Conservation (phyloP, 2,113 vertebrate species). For the Bos taurus region ARS-UCD2.0 NC_037335.1:96286501-96287000, state of each 20-base stretch:
- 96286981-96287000: background rate
- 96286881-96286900: background rate
- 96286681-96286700: background rate
- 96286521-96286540: background rate
- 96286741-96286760: background rate
- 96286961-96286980: background rate
- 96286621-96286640: rapidly evolving
- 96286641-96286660: background rate
- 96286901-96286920: background rate
- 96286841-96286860: background rate
- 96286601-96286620: background rate
- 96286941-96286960: background rate
- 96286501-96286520: background rate
- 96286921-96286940: background rate
- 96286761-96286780: background rate
- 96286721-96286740: background rate
- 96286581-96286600: background rate
- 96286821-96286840: background rate
- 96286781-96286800: background rate
- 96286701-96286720: background rate
- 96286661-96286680: background rate
- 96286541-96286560: background rate
- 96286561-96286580: background rate
- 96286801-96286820: background rate
- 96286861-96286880: background rate